Base-by-base conservation (phyloP, 2,888 invertebrate species). In the Chalcis sispes region DNA sequence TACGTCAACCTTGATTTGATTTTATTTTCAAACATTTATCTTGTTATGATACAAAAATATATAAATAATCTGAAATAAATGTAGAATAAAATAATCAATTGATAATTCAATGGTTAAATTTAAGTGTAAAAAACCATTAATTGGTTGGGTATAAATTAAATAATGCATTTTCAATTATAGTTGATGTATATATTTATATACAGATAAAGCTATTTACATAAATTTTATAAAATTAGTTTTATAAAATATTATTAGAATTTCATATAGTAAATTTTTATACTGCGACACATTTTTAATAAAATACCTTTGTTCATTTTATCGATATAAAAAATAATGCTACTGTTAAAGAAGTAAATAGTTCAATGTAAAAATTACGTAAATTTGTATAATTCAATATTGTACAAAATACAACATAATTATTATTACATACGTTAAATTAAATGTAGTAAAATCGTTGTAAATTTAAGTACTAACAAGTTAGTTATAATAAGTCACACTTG, bases 141-240 rank as follows among this genome's bases (percentile, higher is more conserved):
- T 8, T 8, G 15, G 8, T 2, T 2, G 42, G 4, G 42, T 13
- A 42, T 42, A 8, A 15, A 15, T 42, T 36, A 36, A 42, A 8
- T 15, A 13, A 42, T 13, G 15, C 15, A 36, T 36, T 36, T 36
- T 36, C 36, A 36, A 7, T 36, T 42, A 7, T 13, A 7, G 15
- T 42, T 13, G 36, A 36, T 52, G 25, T 25, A 2, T 36, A n/a
- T 29, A 4, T 66, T 42, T 66, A 66, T 66, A 52, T 66, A 71
- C 50, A 80, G 77, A 46, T 58, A 23, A 74, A 74, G 54, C 66
- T 67, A 74, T 75, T 76, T 73, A 78, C 67, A 75, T 59, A 36
- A 1, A 29, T 29, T 67, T 67, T 7, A 48, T 18, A 20, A 70
- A 61, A 36, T 18, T 64, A 20, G 42, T 42, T 59, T 65, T 75